A percentile compares a stretch with the other conserved stretches of the same genome.
phyloP scores from a whole-genome alignment of 2,888 invertebrate genomes.

The Rhingia campestris region DNA sequence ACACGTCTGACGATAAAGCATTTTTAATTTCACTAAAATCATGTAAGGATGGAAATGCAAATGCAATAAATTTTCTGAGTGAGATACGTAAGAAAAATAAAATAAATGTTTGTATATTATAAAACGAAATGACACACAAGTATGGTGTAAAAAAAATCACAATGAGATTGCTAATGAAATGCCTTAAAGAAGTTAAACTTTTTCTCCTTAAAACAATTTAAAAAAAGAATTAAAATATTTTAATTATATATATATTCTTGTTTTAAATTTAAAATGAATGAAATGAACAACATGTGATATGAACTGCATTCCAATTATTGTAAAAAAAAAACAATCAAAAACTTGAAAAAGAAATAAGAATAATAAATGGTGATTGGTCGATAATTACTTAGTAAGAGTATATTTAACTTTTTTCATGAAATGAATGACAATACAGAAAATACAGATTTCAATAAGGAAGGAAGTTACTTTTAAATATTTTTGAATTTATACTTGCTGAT shows the following conservation, averaged over 20 bases:
- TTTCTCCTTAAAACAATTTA: constrained; percentile 39
- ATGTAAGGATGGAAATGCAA: neutral
- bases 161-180: constrained; percentile 67
- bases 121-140: constrained; percentile 33
- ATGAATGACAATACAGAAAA: neutral
- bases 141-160: constrained; percentile 34
- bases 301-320: constrained; percentile 66
- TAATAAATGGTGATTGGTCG: constrained; percentile 26
- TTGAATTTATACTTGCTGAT: too few relatives aligned
- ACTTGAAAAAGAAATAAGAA: constrained; percentile 2
- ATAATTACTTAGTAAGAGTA: neutral
- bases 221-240: constrained; percentile 5
- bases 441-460: too few relatives aligned
- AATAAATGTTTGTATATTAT: neutral
- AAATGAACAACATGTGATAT: constrained; percentile 68
- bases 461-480: too few relatives aligned
- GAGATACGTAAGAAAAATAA: constrained; percentile 17
- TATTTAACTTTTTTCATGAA: neutral
- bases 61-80: constrained; percentile 30
- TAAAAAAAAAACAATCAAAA: constrained; percentile 49
- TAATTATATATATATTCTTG: neutral
- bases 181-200: constrained; percentile 65
- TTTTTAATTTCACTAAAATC: neutral
- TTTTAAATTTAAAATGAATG: constrained; percentile 16
- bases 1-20: constrained; percentile 7